These are phyloP conservation scores for Chaetorhynchus papuensis DNA, from an alignment of 2,113 vertebrate genomes.

Conservation along the genomic window DNA sequence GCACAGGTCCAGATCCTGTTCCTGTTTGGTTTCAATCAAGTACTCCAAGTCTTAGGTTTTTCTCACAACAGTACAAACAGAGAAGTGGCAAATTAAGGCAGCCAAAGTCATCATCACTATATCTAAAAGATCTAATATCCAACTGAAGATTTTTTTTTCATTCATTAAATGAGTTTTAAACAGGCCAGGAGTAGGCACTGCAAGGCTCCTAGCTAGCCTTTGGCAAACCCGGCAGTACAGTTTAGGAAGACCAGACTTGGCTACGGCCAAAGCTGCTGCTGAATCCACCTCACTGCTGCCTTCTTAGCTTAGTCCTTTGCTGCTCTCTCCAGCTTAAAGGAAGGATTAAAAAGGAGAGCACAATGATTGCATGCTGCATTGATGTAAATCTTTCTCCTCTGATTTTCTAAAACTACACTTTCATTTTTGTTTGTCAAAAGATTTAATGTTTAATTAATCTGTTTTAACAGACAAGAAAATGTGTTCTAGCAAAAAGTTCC, in stretches of 20 bases:
- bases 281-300: not conserved
- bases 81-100: not conserved
- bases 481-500: not conserved
- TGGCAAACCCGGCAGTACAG: not conserved
- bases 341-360: not conserved
- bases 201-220: not conserved
- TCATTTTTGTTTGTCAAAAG: conserved; percentile 3
- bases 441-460: conserved; percentile 12
- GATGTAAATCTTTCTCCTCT: not conserved
- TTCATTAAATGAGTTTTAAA: not conserved
- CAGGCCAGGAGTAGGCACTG: not conserved
- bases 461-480: conserved; percentile 20
- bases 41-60: not conserved
- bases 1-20: not conserved
- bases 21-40: not conserved
- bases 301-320: not conserved
- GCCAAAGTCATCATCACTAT: not conserved
- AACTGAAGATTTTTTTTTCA: not conserved
- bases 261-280: not conserved
- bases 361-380: not conserved
- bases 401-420: not conserved
- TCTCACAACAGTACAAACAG: not conserved
- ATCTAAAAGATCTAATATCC: not conserved
- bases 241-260: not conserved
- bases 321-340: not conserved